These are phyloP conservation scores for Rhadina sibilatrix DNA, from an alignment of 2,113 vertebrate genomes.

Conservation along the genomic window DNA sequence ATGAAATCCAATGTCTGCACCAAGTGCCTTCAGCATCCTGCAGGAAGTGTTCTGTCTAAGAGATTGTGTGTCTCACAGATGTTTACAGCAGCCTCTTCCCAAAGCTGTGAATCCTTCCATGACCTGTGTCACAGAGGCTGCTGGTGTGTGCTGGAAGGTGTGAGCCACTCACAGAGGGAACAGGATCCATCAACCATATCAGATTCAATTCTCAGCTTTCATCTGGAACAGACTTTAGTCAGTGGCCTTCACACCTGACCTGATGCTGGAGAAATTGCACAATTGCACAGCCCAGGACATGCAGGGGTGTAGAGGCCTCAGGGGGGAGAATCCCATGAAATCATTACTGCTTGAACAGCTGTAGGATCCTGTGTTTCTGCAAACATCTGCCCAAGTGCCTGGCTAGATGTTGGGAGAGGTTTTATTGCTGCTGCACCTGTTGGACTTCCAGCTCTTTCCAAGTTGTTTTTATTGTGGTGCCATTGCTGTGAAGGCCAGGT, in stretches of 20 bases:
- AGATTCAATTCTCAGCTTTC: not conserved
- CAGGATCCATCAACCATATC: not conserved
- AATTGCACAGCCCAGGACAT: not conserved
- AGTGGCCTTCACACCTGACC: not conserved
- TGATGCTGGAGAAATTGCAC: not conserved
- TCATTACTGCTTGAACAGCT: not conserved
- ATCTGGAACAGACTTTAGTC: not conserved
- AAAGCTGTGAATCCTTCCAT: not conserved
- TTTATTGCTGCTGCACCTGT: not conserved
- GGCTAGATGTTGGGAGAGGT: not conserved
- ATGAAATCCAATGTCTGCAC: not conserved
- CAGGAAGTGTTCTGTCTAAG: not conserved
- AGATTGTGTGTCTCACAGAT: not conserved
- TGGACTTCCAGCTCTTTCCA: not conserved
- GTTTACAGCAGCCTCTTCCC: not conserved
- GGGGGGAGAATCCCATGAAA: not conserved
- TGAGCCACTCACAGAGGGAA: not conserved
- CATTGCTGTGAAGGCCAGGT: accelerated
- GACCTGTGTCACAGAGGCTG: not conserved
- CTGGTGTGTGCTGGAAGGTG: not conserved
- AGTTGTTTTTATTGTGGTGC: not conserved
- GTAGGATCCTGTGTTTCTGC: not conserved
- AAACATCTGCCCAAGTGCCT: not conserved
- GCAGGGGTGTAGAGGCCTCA: not conserved
- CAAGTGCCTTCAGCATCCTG: not conserved